Evolutionary conservation across 1,140 invertebrate species (phyloP).

Genomic region (Papilio polyxenes): DNA sequence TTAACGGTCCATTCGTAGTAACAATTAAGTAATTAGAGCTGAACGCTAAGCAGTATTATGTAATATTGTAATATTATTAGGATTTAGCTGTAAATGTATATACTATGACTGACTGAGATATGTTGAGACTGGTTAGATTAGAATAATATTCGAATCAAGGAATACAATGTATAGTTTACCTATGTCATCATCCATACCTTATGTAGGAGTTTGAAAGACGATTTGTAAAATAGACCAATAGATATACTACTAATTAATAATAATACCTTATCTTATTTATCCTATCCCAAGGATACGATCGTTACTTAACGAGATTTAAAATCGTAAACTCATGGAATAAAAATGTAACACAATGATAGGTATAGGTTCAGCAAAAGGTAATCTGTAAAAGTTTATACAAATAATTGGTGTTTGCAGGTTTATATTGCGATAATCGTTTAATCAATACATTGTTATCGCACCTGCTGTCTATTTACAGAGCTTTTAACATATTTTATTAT

Average conservation of each 20-base stretch:
- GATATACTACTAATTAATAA: neutral
- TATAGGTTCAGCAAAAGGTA: neutral
- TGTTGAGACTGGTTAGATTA: neutral
- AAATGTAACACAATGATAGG: neutral
- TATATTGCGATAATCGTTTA: neutral
- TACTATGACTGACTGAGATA: neutral
- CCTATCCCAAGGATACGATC: neutral
- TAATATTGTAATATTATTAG: neutral
- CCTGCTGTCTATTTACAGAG: constrained; percentile 49
- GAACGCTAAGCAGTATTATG: neutral
- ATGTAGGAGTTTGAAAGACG: no score
- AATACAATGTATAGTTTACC: neutral
- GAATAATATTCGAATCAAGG: neutral
- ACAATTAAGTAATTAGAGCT: constrained; percentile 15
- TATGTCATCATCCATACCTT: no score
- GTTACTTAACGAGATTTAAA: neutral
- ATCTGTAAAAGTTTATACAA: neutral
- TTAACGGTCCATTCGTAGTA: neutral
- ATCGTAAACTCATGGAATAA: neutral
- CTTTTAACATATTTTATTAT: constrained; percentile 64
- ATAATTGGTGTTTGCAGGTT: neutral
- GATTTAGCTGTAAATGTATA: neutral
- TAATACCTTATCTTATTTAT: neutral
- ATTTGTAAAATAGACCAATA: no score
- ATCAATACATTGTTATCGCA: constrained; percentile 1